Conservation (phyloP, 2,113 vertebrate species). For the Bos taurus region ARS-UCD2.0 NC_037343.1:24514001-24514500, state of each 20-base stretch:
- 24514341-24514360: neutral
- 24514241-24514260: slow-evolving; percentile 48
- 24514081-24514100: neutral
- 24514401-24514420: neutral
- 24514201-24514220: slow-evolving; percentile 62
- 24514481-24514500: neutral
- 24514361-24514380: neutral
- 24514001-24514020: neutral
- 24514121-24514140: slow-evolving; percentile 63
- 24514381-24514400: neutral
- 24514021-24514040: neutral
- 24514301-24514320: neutral
- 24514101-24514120: slow-evolving; percentile 61
- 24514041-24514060: slow-evolving; percentile 6
- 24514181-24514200: slow-evolving; percentile 45
- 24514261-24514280: neutral
- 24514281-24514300: neutral
- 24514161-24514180: slow-evolving; percentile 42
- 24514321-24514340: slow-evolving; percentile 25
- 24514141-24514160: slow-evolving; percentile 37
- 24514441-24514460: too few relatives aligned
- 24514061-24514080: slow-evolving; percentile 17
- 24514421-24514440: neutral
- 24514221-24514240: slow-evolving; percentile 51
- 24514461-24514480: neutral